Evolutionary conservation across 1,140 invertebrate genomes (phyloP), one percentile per base, ranked within the genome.

Genomic region (Zaprionus capensis): DNA sequence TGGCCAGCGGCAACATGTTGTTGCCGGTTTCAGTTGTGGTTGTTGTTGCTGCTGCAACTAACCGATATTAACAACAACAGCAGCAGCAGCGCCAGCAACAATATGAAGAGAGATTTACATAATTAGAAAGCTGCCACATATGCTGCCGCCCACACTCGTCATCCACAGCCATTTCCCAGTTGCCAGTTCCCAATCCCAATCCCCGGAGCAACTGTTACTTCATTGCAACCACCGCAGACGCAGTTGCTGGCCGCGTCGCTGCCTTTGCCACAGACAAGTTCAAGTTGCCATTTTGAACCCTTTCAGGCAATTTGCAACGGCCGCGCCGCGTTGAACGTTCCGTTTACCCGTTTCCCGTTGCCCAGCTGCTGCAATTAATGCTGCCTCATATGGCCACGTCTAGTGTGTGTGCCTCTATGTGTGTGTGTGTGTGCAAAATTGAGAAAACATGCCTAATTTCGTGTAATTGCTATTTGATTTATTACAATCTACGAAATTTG

Each of bases 381-480:
- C 76, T 71, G 76, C 82, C 70, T 51, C 86, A 72, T 63, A 70
- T 78, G 81, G 61, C 66, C 12, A 62, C 9, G 3, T 0, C 4
- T 17, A 11, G 20, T 15, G 38, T 58, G 38, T 14, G 11, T 12
- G 6, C 49, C n/a, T 46, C 15, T 26, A 26, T 61, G 56, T 28
- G 20, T 69, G 22, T 65, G 59, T 80, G 62, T 84, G 65, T 87
- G 80, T 70, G 80, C 57, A 61, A 82, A 90, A 86, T 90, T 91
- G 86, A 90, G 91, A 92, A 92, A 92, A 92, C 91, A 92, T 92
- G 87, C 91, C 91, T 92, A 92, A 92, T 92, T 92, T 92, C 87
- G 79, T 92, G 87, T 92, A 92, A 92, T 92, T 92, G 91, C 91
- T 81, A 91, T 92, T 92, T 92, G 91, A 92, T 92, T 92, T 92